Evolutionary conservation across 2,797 vertebrate species (phyloP).

Genomic region (Megaceryle alcyon): DNA sequence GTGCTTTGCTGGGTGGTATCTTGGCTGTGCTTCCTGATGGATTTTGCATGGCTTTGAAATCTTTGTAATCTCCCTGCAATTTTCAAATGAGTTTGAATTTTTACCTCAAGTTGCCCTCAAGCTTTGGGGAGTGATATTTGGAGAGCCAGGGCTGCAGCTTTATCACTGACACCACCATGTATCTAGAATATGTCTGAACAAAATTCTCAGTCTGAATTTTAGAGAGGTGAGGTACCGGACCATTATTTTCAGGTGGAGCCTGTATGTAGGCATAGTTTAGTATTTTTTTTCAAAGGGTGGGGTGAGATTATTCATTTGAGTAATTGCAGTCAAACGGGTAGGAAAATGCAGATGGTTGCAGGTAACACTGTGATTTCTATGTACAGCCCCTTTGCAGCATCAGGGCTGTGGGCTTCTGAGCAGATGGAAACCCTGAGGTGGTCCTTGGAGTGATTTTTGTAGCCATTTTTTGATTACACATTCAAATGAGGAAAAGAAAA

Average conservation of each 20-base stretch:
- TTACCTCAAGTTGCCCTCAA: neutral
- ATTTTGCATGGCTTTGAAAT: conserved; percentile 52
- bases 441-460: neutral
- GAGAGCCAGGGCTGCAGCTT: neutral
- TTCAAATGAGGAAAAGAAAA: neutral
- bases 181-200: conserved; percentile 8
- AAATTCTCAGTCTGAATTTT: neutral
- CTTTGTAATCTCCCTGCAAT: neutral
- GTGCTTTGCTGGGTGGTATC: conserved; percentile 11
- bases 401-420: neutral
- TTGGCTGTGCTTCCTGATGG: conserved; percentile 23
- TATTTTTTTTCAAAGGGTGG: neutral
- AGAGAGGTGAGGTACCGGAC: neutral
- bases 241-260: neutral
- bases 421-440: neutral
- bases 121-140: neutral
- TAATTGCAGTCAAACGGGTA: neutral
- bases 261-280: neutral
- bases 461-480: neutral
- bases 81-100: conserved; percentile 30
- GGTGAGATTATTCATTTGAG: neutral
- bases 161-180: neutral
- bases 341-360: neutral
- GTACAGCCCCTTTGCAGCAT: neutral
- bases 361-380: neutral